A percentile compares a stretch with the other conserved stretches of the same genome.
phyloP scores from a whole-genome alignment of 2,113 vertebrate species.

The Mastomys natalensis region DNA sequence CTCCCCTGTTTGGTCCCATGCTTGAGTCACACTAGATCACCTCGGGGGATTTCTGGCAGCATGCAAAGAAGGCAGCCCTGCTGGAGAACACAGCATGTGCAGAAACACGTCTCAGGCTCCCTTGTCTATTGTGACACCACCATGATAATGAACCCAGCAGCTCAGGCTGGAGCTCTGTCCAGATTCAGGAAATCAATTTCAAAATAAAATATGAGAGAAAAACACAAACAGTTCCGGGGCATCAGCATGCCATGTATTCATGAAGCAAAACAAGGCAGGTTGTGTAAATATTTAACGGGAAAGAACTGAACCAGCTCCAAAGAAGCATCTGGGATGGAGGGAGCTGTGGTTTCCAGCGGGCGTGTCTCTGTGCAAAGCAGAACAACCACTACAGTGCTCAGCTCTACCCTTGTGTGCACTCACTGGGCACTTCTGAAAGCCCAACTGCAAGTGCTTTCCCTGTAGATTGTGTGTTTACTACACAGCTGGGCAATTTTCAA shows the following conservation, averaged over 20 bases:
- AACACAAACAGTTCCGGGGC: neutral
- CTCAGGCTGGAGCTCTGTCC: neutral
- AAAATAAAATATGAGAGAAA: conserved; percentile 5
- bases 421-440: conserved; percentile 49
- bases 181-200: conserved; percentile 31
- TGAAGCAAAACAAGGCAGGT: conserved; percentile 74
- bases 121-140: neutral
- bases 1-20: fast-evolving
- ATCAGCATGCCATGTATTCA: neutral
- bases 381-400: neutral
- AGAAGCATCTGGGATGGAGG: conserved; percentile 81
- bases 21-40: fast-evolving
- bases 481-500: conserved; percentile 43
- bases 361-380: conserved; percentile 44
- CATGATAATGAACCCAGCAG: neutral
- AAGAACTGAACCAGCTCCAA: conserved; percentile 77
- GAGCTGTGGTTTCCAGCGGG: conserved; percentile 23
- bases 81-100: fast-evolving
- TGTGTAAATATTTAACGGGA: conserved; percentile 82
- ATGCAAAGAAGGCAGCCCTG: neutral
- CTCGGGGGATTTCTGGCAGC: no score
- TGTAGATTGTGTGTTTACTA: neutral
- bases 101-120: neutral
- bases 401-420: neutral
- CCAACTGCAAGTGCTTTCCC: neutral